Conservation (phyloP, 2,888 invertebrate species). For the Linhomoeus sp. region DNA sequence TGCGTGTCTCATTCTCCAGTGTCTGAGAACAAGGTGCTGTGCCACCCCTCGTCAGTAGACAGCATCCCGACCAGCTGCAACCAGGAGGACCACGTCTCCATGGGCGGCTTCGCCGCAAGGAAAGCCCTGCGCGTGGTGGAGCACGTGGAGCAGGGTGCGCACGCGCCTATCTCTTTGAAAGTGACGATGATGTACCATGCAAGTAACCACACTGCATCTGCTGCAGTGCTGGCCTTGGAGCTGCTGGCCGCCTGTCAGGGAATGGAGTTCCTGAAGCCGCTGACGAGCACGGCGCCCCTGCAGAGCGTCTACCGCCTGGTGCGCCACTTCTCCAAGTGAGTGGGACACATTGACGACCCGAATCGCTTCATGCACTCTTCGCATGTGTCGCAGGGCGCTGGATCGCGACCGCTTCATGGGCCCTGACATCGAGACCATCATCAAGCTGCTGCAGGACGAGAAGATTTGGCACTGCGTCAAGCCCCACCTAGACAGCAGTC, state of each 20-base stretch:
- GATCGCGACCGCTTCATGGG: constrained; percentile 44
- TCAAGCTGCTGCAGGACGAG: constrained; percentile 34
- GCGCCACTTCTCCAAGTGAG: constrained; percentile 35
- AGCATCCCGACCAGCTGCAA: constrained; percentile 45
- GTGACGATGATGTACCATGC: too few relatives aligned
- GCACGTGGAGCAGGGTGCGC: constrained; percentile 29
- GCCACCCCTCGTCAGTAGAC: constrained; percentile 47
- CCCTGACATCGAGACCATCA: constrained; percentile 43
- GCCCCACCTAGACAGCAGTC: too few relatives aligned
- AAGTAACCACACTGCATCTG: too few relatives aligned
- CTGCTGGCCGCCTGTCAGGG: constrained; percentile 46
- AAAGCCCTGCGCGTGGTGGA: constrained; percentile 40
- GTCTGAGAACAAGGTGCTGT: constrained; percentile 47
- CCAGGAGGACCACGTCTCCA: constrained; percentile 49
- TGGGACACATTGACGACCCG: constrained; percentile 1
- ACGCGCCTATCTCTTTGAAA: too few relatives aligned
- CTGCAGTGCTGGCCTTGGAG: constrained; percentile 44
- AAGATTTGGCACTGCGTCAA: constrained; percentile 26
- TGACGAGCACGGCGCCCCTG: constrained; percentile 42
- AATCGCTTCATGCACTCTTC: not conserved
- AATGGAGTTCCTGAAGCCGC: constrained; percentile 44
- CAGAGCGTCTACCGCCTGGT: constrained; percentile 44
- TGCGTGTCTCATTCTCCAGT: constrained; percentile 29
- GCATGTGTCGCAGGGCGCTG: constrained; percentile 35
- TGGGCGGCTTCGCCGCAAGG: constrained; percentile 46